phyloP scores from a whole-genome alignment of 2,888 invertebrate species.

The Platynereis dumerilii region DNA sequence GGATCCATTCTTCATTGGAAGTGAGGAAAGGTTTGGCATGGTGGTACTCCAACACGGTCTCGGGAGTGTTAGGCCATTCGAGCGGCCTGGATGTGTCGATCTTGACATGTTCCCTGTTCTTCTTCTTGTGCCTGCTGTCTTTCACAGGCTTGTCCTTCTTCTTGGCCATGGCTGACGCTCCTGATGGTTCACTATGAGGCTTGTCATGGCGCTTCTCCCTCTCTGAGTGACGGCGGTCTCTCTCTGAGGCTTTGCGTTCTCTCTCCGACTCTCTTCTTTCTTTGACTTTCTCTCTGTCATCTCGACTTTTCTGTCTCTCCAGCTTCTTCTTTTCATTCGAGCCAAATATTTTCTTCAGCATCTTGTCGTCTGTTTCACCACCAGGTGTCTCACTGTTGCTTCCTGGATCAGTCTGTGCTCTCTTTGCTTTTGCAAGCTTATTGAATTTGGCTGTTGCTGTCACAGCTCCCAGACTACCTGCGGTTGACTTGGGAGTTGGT shows the following conservation, averaged over 20 bases:
- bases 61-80: slow-evolving; percentile 38
- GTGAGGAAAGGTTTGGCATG: slow-evolving; percentile 38
- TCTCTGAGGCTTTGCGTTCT: not conserved
- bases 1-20: slow-evolving; percentile 40
- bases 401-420: too few species aligned
- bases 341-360: slow-evolving; percentile 20
- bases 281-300: too few species aligned
- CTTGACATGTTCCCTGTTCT: slow-evolving; percentile 12
- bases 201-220: not conserved
- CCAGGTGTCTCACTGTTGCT: too few species aligned
- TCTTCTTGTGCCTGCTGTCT: slow-evolving; percentile 11
- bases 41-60: slow-evolving; percentile 39
- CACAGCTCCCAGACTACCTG: too few species aligned
- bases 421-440: too few species aligned
- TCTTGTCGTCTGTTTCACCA: slow-evolving; percentile 4
- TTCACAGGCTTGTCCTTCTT: not conserved
- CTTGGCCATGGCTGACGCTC: not conserved
- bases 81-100: slow-evolving; percentile 28
- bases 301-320: slow-evolving; percentile 9
- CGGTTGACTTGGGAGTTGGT: too few species aligned
- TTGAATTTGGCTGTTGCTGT: too few species aligned
- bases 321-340: slow-evolving; percentile 4
- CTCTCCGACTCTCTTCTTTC: not conserved
- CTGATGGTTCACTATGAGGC: not conserved
- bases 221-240: not conserved